Percentiles rank a stretch among this genome's conserved stretches.
These are phyloP conservation scores for Ischnus inquisitorius DNA, from an alignment of 2,888 invertebrate genomes.

Conservation along the genomic window DNA sequence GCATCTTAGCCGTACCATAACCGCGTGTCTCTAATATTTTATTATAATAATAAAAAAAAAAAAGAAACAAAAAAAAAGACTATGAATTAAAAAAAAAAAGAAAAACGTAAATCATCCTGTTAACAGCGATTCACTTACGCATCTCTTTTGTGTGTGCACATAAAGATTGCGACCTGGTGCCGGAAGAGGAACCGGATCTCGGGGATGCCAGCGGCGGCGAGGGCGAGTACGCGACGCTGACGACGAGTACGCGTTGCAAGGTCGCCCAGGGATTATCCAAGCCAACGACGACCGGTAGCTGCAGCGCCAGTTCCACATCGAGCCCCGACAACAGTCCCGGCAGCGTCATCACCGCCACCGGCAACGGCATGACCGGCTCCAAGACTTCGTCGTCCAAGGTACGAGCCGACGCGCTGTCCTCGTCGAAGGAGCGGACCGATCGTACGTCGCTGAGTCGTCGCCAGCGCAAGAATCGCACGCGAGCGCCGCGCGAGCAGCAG, in stretches of 20 bases:
- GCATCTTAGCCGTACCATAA: conserved; percentile 66
- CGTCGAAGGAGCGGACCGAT: conserved; percentile 86
- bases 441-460: conserved; percentile 86
- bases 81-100: conserved; percentile 43
- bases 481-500: conserved; percentile 75
- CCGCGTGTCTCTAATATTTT: conserved; percentile 37
- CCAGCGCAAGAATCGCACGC: conserved; percentile 86
- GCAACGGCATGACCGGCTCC: background rate
- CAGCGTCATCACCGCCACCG: conserved; percentile 6
- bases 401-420: conserved; percentile 85
- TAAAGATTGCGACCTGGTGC: conserved; percentile 82
- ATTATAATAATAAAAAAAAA: conserved; percentile 35
- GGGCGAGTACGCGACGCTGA: conserved; percentile 76
- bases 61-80: conserved; percentile 32
- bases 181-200: conserved; percentile 86
- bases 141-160: conserved; percentile 82
- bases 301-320: conserved; percentile 20
- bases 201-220: conserved; percentile 80
- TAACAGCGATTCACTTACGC: conserved; percentile 73
- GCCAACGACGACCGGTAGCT: conserved; percentile 20
- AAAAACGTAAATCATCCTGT: conserved; percentile 42
- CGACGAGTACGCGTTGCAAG: conserved; percentile 57
- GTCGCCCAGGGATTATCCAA: conserved; percentile 28
- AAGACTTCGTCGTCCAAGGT: conserved; percentile 79
- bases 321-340: conserved; percentile 6